Base-by-base conservation (phyloP, 2,797 vertebrate species). In the Xerus rutilus region DNA sequence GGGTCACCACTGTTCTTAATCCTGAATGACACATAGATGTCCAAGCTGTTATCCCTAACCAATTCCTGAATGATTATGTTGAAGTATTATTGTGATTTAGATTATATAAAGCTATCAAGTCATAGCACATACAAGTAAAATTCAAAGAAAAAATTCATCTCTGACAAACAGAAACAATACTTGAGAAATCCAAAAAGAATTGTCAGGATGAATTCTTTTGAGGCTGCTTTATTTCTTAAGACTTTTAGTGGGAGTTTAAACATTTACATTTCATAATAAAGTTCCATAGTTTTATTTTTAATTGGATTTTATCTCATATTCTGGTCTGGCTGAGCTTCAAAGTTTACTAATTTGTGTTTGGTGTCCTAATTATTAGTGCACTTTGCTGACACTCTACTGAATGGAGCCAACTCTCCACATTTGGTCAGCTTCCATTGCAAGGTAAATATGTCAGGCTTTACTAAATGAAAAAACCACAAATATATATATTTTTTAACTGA, bases 191-290 rank as follows among this genome's bases (percentile, higher is more conserved):
- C 67, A 70, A 85, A 95, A 79, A 76, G 5, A 62, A 52, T 74
- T 70, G 12, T 86, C 32, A 81, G 45, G 86, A 92, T 20, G 62
- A 91, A 54, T 85, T 81, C 18, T 89, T 67, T 72, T 39, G 62
- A 88, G 47, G 21, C 1, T 88, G 73, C 5, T 43, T 91, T 78
- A 86, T 59, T 91, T 82, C 35, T 89, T 95, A 86, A 91, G 45
- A 86, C 7, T 72, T 25, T 95, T 94, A 72, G 54, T 12, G 2
- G 12, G 20, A 94, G 14, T 73, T 96, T 59, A 95, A 92, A 70
- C 49, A 96, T 93, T 96, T 97, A 88, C 83, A 74, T 86, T 94
- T 91, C 21, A 88, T 30, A 91, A 92, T 89, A 96, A 97, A 95
- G 1, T 54, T 87, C 72, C 72, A 91, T 59, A 83, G 72, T 77